These are phyloP conservation scores for Cydia amplana DNA, from an alignment of 1,140 invertebrate species.

Conservation along the genomic window DNA sequence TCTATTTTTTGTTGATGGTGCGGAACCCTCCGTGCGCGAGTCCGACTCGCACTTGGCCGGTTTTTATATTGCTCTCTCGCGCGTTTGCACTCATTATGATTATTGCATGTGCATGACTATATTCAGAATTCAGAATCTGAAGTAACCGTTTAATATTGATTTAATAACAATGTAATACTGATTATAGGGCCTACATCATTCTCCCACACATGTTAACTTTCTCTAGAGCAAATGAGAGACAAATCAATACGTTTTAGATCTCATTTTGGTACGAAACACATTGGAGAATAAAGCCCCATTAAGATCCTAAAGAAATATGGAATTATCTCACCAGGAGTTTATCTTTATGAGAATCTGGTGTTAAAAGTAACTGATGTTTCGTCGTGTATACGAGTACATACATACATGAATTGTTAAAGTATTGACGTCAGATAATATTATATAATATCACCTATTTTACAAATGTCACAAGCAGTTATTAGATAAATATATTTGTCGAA, in stretches of 20 bases:
- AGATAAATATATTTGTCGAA: too few species aligned
- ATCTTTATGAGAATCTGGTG: neutral
- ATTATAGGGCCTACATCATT: neutral
- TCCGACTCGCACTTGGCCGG: too few species aligned
- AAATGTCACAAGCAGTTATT: too few species aligned
- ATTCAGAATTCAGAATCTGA: too few species aligned
- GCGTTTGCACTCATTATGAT: neutral
- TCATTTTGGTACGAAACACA: neutral
- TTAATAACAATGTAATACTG: neutral
- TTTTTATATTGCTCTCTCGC: too few species aligned
- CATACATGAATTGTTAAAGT: too few species aligned
- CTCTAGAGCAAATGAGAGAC: neutral
- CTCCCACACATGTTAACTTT: neutral
- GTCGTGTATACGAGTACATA: neutral
- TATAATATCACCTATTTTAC: too few species aligned
- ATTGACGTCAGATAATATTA: too few species aligned
- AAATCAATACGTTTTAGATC: neutral
- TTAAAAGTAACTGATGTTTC: neutral
- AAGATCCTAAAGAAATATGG: neutral
- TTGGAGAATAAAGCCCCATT: neutral
- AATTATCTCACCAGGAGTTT: neutral
- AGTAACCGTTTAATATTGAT: neutral
- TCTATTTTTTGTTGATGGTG: too few species aligned
- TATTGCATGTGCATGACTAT: neutral
- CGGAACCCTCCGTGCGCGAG: too few species aligned